Conservation (phyloP, 2,797 vertebrate species). For the Gallinago nigripennis region DNA sequence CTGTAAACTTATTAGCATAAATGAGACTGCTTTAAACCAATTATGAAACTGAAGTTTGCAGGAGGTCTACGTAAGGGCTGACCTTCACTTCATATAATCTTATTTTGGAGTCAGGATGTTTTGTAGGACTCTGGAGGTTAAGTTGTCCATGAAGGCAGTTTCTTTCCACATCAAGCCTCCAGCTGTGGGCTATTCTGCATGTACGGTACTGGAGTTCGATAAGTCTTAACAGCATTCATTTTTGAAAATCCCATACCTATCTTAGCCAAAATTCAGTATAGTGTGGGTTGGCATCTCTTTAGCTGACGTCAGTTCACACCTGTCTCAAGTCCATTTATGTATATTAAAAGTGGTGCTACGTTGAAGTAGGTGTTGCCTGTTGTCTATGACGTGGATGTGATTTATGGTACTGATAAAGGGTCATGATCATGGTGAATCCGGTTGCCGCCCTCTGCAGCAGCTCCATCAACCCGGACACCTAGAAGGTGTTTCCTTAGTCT, state of each 20-base stretch:
- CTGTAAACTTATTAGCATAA: background rate
- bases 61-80: background rate
- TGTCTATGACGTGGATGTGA: background rate
- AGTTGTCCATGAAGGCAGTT: background rate
- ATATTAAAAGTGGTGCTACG: background rate
- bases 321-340: background rate
- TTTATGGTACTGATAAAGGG: background rate
- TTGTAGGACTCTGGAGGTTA: background rate
- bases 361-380: background rate
- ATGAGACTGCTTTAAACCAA: background rate
- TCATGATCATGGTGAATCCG: background rate
- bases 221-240: background rate
- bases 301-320: background rate
- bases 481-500: background rate
- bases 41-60: background rate
- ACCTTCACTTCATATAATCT: background rate
- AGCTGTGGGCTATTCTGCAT: background rate
- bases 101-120: background rate
- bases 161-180: background rate
- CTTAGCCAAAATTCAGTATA: background rate
- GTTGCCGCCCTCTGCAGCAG: background rate
- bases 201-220: background rate
- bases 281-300: background rate
- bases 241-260: background rate
- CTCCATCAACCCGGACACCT: background rate